Percentiles rank a stretch among this genome's conserved stretches.
These are phyloP conservation scores for Zosterops borbonicus DNA, from an alignment of 2,113 vertebrate genomes.

Conservation along the genomic window DNA sequence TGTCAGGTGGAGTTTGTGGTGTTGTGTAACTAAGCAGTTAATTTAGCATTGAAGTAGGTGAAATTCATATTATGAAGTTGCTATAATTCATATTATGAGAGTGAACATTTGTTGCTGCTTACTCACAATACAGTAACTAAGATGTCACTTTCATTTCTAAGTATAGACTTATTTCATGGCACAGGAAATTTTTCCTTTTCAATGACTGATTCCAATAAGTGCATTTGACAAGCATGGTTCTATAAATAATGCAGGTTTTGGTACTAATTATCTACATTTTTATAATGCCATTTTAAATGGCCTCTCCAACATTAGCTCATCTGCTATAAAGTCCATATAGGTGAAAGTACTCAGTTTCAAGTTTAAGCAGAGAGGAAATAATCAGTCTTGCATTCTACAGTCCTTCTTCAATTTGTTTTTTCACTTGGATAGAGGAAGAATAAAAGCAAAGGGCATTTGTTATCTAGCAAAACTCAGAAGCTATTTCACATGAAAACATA, in stretches of 20 bases:
- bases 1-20: neutral
- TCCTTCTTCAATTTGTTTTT: neutral
- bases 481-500: constrained; percentile 53
- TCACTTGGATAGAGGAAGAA: neutral
- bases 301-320: neutral
- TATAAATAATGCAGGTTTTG: neutral
- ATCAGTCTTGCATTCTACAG: neutral
- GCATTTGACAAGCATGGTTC: neutral
- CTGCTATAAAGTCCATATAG: neutral
- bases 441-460: constrained; percentile 57
- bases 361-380: neutral
- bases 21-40: neutral
- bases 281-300: neutral
- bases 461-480: constrained; percentile 54
- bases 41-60: neutral
- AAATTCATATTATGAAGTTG: neutral
- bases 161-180: neutral
- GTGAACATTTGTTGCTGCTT: neutral
- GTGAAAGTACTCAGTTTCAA: neutral
- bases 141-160: neutral
- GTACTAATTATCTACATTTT: neutral
- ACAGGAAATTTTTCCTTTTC: neutral
- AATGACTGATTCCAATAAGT: neutral
- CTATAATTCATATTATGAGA: neutral
- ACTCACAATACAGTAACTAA: neutral